Conservation (phyloP, 2,113 vertebrate genomes). For the Eclectus roratus region DNA sequence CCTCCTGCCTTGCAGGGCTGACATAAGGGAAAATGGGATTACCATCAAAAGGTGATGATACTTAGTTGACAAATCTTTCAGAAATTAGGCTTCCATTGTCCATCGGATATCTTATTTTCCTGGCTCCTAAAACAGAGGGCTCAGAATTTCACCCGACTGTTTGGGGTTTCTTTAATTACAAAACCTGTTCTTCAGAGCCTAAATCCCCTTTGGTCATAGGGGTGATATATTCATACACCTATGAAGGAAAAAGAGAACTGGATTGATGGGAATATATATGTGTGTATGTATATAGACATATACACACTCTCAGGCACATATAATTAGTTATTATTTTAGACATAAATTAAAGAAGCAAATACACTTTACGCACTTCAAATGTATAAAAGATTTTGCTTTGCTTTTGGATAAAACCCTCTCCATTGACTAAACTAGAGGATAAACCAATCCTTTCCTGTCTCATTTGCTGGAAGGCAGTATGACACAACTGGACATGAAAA, state of each 20-base stretch:
- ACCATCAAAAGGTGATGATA: neutral
- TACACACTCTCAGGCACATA: no score
- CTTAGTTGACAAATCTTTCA: neutral
- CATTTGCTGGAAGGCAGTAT: neutral
- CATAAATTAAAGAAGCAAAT: neutral
- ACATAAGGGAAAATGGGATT: neutral
- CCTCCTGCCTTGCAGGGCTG: neutral
- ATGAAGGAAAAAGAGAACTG: neutral
- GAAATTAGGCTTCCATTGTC: neutral
- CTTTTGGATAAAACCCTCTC: neutral
- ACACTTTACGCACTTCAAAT: neutral
- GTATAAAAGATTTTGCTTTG: neutral
- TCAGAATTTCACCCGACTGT: neutral
- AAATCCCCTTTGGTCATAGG: neutral
- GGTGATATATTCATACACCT: neutral
- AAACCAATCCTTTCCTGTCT: neutral
- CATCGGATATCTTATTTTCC: neutral
- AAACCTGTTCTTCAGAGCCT: neutral
- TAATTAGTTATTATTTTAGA: neutral
- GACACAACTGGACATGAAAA: neutral
- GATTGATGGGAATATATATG: neutral
- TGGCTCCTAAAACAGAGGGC: neutral
- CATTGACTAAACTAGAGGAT: neutral
- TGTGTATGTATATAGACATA: neutral
- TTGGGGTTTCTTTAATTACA: neutral